Conservation (phyloP, 1,140 invertebrate genomes). For the Atta texana region DNA sequence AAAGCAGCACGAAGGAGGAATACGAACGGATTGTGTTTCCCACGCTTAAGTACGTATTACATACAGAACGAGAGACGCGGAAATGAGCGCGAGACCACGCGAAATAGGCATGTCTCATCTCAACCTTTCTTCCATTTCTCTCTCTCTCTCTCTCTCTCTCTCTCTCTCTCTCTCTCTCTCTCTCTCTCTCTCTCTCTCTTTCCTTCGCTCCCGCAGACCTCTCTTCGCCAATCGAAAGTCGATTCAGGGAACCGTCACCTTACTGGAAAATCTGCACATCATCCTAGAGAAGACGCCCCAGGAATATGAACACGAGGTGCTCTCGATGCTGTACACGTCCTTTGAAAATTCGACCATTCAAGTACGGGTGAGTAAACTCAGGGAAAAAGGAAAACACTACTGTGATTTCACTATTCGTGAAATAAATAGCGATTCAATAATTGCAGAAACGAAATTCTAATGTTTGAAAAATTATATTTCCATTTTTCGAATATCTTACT, state of each 20-base stretch:
- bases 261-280: constrained; percentile 96
- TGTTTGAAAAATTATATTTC: neutral
- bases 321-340: constrained; percentile 95
- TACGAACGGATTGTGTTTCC: constrained; percentile 94
- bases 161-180: neutral
- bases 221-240: constrained; percentile 95
- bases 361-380: constrained; percentile 91
- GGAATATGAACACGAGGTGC: constrained; percentile 93
- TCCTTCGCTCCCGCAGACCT: constrained; percentile 84
- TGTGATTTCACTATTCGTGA: no score
- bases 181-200: neutral
- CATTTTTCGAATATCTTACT: neutral
- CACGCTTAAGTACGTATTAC: constrained; percentile 89
- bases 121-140: constrained; percentile 12
- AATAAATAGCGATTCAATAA: neutral
- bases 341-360: constrained; percentile 97
- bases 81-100: constrained; percentile 38
- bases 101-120: constrained; percentile 25
- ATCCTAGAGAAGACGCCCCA: constrained; percentile 95
- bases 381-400: neutral
- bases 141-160: constrained; percentile 12
- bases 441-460: neutral
- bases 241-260: constrained; percentile 95
- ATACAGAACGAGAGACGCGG: constrained; percentile 2
- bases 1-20: constrained; percentile 93